These are phyloP conservation scores for Myotis lucifugus DNA, from an alignment of 2,113 vertebrate genomes.

Conservation along the genomic window DNA sequence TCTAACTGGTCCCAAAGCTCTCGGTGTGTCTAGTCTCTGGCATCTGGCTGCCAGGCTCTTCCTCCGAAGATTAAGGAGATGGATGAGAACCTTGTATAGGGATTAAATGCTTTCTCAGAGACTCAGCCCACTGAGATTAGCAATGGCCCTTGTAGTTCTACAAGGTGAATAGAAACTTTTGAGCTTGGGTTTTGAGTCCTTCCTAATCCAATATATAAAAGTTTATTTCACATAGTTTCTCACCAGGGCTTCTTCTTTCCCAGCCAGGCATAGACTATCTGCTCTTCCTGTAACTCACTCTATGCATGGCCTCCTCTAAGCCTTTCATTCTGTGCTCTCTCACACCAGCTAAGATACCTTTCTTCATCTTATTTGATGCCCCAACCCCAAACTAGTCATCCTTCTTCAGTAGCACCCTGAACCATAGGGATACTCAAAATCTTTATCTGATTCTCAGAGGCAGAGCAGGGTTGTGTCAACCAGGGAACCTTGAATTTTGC, in stretches of 20 bases:
- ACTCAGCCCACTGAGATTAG: too few relatives aligned
- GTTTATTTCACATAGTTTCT: background rate
- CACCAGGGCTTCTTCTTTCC: background rate
- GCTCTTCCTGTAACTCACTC: background rate
- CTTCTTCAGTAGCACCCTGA: background rate
- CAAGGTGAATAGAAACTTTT: background rate
- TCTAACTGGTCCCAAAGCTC: rapidly evolving
- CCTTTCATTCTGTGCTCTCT: background rate
- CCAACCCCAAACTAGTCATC: background rate
- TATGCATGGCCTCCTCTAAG: background rate
- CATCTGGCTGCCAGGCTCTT: background rate
- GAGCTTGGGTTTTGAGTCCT: background rate
- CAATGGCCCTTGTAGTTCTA: background rate
- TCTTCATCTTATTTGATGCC: background rate
- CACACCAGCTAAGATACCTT: background rate
- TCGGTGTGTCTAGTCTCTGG: background rate
- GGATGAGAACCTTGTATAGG: rapidly evolving
- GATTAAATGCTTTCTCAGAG: background rate
- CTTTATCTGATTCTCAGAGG: background rate
- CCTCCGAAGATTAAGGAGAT: background rate
- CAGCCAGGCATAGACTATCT: background rate
- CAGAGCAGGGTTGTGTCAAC: background rate
- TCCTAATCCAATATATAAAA: background rate
- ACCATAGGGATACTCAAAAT: background rate
- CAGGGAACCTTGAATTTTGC: too few relatives aligned